Conservation (phyloP, 2,113 vertebrate genomes). For the Pseudorasbora parva region DNA sequence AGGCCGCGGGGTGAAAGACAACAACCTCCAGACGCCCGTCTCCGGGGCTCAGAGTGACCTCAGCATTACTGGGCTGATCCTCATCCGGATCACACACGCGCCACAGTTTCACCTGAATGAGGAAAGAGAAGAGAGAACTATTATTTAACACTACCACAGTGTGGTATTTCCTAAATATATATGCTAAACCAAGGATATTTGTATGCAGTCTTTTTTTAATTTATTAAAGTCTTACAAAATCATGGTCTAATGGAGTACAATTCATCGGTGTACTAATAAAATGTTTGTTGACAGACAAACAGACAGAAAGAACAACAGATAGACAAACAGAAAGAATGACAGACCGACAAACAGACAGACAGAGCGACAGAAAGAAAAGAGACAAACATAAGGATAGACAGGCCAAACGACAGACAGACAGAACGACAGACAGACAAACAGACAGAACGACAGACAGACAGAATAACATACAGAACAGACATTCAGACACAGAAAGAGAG, state of each 20-base stretch:
- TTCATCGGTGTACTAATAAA: not conserved
- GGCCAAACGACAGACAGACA: no score
- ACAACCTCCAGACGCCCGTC: conserved; percentile 74
- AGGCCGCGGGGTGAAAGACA: conserved; percentile 87
- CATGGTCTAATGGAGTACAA: not conserved
- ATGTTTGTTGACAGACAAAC: no score
- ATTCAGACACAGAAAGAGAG: no score
- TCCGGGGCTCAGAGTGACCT: conserved; percentile 74
- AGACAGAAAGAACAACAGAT: no score
- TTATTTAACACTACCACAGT: not conserved
- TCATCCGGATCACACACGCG: conserved; percentile 70
- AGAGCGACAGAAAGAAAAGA: no score
- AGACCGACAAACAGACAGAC: no score
- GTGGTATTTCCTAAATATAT: not conserved
- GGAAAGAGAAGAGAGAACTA: not conserved
- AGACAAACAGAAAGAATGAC: no score
- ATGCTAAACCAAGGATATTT: not conserved
- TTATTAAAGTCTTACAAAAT: not conserved
- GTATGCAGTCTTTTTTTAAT: not conserved
- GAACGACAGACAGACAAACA: no score
- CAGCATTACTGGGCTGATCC: conserved; percentile 64
- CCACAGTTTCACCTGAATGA: conserved; percentile 90
- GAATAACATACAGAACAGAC: no score
- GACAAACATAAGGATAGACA: no score
- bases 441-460: no score